These are phyloP conservation scores for Synanthedon andrenaeformis DNA, from an alignment of 2,888 invertebrate genomes.

Conservation along the genomic window DNA sequence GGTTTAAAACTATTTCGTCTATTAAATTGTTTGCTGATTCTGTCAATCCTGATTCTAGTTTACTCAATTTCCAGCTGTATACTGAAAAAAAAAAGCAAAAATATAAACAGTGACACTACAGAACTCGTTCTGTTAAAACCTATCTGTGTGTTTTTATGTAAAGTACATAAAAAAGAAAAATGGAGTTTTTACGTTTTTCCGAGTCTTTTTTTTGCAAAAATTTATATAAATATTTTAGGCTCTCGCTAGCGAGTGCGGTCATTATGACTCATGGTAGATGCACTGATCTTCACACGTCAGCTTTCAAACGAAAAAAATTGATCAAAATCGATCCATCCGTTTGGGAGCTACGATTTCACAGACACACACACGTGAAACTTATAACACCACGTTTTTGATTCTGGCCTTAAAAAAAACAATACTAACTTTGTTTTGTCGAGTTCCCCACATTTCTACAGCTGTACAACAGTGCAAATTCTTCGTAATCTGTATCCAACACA, in stretches of 20 bases:
- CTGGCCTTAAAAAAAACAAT: background rate
- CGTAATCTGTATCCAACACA: slow-evolving; percentile 75
- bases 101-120: background rate
- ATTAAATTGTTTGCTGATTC: slow-evolving; percentile 5
- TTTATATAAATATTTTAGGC: too few relatives aligned
- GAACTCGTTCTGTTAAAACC: background rate
- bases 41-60: slow-evolving; percentile 8
- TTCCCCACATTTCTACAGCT: slow-evolving; percentile 64
- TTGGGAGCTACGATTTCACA: too few relatives aligned
- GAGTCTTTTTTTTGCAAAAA: too few relatives aligned
- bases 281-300: too few relatives aligned
- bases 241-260: too few relatives aligned
- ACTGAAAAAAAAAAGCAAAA: slow-evolving; percentile 2
- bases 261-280: too few relatives aligned
- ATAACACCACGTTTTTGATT: too few relatives aligned
- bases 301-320: too few relatives aligned
- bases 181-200: too few relatives aligned
- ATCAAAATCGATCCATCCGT: too few relatives aligned
- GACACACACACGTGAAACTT: too few relatives aligned
- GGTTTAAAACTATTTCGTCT: slow-evolving; percentile 2
- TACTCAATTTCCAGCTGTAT: slow-evolving; percentile 11
- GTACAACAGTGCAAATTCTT: slow-evolving; percentile 72
- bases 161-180: background rate
- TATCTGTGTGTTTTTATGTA: background rate
- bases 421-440: slow-evolving; percentile 31